Percentiles rank a stretch among this genome's conserved stretches.
phyloP scores from a whole-genome alignment of 2,888 invertebrate species.

The Urechis unicinctus region DNA sequence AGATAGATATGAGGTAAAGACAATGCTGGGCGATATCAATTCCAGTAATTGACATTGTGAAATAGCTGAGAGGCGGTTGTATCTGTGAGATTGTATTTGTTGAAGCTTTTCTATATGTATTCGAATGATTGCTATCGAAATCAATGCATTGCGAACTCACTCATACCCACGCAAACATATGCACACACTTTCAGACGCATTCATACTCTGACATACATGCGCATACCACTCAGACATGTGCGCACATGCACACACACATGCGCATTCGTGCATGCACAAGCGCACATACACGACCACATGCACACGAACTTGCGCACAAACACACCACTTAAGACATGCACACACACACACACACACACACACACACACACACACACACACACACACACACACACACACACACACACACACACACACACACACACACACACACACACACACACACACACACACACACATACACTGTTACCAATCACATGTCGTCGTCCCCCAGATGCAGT shows the following conservation, averaged over 20 bases:
- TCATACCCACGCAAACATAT: no score
- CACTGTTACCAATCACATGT: neutral
- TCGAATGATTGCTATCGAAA: no score
- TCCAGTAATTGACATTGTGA: neutral
- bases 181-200: no score
- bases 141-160: no score
- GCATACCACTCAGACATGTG: slow-evolving; percentile 4
- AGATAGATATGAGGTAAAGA: no score
- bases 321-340: slow-evolving; percentile 4
- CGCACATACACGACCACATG: slow-evolving; percentile 3
- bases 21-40: no score
- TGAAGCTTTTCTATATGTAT: no score
- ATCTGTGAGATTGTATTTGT: no score
- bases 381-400: slow-evolving; percentile 7
- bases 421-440: slow-evolving; percentile 9
- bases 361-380: slow-evolving; percentile 9
- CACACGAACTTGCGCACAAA: slow-evolving; percentile 4
- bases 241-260: slow-evolving; percentile 1
- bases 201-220: no score
- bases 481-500: no score
- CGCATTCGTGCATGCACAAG: slow-evolving; percentile 4
- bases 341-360: slow-evolving; percentile 9
- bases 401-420: slow-evolving; percentile 9
- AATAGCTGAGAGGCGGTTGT: no score
- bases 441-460: slow-evolving; percentile 7